Base-by-base conservation (phyloP, 2,797 vertebrate genomes). In the Karalla daura region DNA sequence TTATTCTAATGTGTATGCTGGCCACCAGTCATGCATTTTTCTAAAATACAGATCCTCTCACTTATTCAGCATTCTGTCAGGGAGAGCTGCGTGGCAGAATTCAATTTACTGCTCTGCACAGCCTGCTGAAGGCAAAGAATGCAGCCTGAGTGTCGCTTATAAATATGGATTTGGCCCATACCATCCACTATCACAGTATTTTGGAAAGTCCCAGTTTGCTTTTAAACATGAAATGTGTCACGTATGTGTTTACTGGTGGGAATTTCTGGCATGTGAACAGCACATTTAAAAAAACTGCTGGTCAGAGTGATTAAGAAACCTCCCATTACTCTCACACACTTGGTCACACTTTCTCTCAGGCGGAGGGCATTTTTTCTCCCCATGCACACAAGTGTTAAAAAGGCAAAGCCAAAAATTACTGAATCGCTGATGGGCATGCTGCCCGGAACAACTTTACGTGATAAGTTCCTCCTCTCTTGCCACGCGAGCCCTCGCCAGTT, bases 41-140 rank as follows among this genome's bases (percentile, higher is more conserved):
- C 80, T 86, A 83, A 91, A 91, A 88, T 88, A 91, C 88, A 89
- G 77, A 88, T 88, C 87, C 75, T 88, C 85, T 87, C 86, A 90
- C 90, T 91, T 92, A 93, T 91, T 92, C 90, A 90, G 90, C 87
- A 92, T 90, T 91, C 90, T 89, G 89, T 92, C 88, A 89, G 86
- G 25, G 79, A 87, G 86, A 88, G 80, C 86, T 80, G 88, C 74
- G 61, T 83, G 86, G 86, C 81, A 84, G 80, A 91, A 91, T 92
- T 93, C 84, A 93, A 93, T 92, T 92, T 92, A 89, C 87, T 89
- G 89, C 88, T 76, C 80, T 78, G 85, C 85, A 81, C 86, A 80
- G 81, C 68, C 84, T 73, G 86, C 90, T 89, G 79, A 85, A 85
- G 86, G 88, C 85, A 80, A 84, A 89, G 83, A 90, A 87, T 83